Percentiles rank a stretch among this genome's conserved stretches.
Conservation (phyloP, 2,797 vertebrate genomes). For the Petrocephalus sullivani region DNA sequence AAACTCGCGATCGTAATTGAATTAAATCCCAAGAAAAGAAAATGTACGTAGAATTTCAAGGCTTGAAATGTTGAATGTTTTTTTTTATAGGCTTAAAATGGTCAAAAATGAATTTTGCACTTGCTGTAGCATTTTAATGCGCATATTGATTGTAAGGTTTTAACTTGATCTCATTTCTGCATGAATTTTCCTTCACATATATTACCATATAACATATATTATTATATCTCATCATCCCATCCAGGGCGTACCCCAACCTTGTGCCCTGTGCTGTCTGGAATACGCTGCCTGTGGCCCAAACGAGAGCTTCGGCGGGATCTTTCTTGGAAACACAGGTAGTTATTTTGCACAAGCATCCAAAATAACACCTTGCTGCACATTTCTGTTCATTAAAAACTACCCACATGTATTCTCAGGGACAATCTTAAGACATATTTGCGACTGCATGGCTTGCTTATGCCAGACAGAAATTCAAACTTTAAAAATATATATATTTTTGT, state of each 20-base stretch:
- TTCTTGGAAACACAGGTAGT: neutral
- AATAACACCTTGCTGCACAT: neutral
- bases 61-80: neutral
- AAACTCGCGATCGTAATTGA: neutral
- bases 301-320: neutral
- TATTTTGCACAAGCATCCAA: neutral
- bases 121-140: neutral
- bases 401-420: neutral
- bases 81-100: neutral
- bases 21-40: neutral
- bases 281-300: neutral
- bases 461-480: constrained; percentile 29
- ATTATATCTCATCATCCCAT: neutral
- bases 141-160: neutral
- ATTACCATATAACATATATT: neutral
- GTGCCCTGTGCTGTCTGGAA: neutral
- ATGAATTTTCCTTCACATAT: neutral
- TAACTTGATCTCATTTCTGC: neutral
- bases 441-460: neutral
- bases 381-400: neutral
- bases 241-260: neutral
- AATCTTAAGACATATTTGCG: neutral
- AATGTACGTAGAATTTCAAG: neutral
- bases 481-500: neutral
- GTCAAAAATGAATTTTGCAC: neutral